Percentiles rank a stretch among this genome's conserved stretches.
phyloP scores from a whole-genome alignment of 2,888 invertebrate species.

The Nowickia ferox region DNA sequence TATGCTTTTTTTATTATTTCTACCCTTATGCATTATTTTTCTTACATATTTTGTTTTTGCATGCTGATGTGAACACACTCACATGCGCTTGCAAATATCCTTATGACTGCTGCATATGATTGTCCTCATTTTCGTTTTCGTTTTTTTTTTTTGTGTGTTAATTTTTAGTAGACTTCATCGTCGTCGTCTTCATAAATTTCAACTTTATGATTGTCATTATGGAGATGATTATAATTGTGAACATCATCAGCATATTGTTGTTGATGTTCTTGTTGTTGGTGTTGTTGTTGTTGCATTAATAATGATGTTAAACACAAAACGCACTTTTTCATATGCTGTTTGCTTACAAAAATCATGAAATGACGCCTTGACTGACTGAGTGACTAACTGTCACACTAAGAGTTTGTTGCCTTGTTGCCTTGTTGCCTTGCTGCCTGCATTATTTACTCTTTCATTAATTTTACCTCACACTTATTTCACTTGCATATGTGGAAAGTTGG shows the following conservation, averaged over 20 bases:
- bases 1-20: slow-evolving; percentile 7
- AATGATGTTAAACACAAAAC: slow-evolving; percentile 54
- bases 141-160: slow-evolving; percentile 26
- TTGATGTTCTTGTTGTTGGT: slow-evolving; percentile 14
- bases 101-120: slow-evolving; percentile 64
- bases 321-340: slow-evolving; percentile 39
- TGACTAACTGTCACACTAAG: not conserved
- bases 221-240: slow-evolving; percentile 39
- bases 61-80: not conserved
- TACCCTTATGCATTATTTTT: slow-evolving; percentile 41
- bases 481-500: slow-evolving; percentile 19
- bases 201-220: slow-evolving; percentile 23
- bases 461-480: slow-evolving; percentile 27
- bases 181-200: slow-evolving; percentile 38
- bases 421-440: slow-evolving; percentile 15
- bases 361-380: not conserved
- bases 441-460: slow-evolving; percentile 43
- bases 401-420: slow-evolving; percentile 1
- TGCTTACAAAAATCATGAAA: not conserved
- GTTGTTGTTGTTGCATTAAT: slow-evolving; percentile 27
- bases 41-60: not conserved
- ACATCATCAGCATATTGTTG: slow-evolving; percentile 48
- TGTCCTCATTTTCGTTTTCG: slow-evolving; percentile 61
- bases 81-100: slow-evolving; percentile 22
- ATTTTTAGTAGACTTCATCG: slow-evolving; percentile 61